phyloP scores from a whole-genome alignment of 2,888 invertebrate genomes.

The Pollenia amentaria region DNA sequence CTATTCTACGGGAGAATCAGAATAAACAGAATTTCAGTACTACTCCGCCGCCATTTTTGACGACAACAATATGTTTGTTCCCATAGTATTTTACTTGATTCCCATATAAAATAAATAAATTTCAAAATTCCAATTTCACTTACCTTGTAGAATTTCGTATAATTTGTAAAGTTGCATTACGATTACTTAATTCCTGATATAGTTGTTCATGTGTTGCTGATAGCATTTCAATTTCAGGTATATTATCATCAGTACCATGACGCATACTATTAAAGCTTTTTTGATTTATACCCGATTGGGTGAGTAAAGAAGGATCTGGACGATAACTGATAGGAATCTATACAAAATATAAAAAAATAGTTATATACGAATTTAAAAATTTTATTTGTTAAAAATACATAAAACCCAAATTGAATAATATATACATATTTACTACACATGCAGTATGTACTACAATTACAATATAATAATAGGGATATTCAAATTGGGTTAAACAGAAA shows the following conservation, averaged over 20 bases:
- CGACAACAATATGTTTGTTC: too few relatives aligned
- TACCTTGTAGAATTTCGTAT: slow-evolving; percentile 83
- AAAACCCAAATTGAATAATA: slow-evolving; percentile 59
- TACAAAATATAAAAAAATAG: slow-evolving; percentile 40
- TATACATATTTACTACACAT: slow-evolving; percentile 25
- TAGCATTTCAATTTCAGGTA: slow-evolving; percentile 82
- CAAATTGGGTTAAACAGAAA: slow-evolving; percentile 57
- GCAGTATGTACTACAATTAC: slow-evolving; percentile 17
- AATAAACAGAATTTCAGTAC: too few relatives aligned
- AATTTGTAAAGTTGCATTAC: slow-evolving; percentile 83
- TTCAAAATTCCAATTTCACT: slow-evolving; percentile 18
- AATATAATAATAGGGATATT: slow-evolving; percentile 52
- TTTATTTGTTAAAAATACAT: background rate
- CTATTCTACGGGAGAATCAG: too few relatives aligned
- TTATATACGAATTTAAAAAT: background rate
- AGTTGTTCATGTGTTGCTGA: slow-evolving; percentile 83
- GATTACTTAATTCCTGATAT: slow-evolving; percentile 83
- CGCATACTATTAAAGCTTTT: slow-evolving; percentile 79
- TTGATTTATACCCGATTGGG: slow-evolving; percentile 74
- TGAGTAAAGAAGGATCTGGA: slow-evolving; percentile 78
- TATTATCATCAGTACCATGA: slow-evolving; percentile 79
- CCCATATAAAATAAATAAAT: background rate
- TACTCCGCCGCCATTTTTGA: too few relatives aligned
- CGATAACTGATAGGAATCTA: slow-evolving; percentile 80
- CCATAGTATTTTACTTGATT: too few relatives aligned